Percentiles rank a stretch among this genome's conserved stretches.
These are phyloP conservation scores for Lasioglossum zephyrum DNA, from an alignment of 2,888 invertebrate species.

Conservation along the genomic window DNA sequence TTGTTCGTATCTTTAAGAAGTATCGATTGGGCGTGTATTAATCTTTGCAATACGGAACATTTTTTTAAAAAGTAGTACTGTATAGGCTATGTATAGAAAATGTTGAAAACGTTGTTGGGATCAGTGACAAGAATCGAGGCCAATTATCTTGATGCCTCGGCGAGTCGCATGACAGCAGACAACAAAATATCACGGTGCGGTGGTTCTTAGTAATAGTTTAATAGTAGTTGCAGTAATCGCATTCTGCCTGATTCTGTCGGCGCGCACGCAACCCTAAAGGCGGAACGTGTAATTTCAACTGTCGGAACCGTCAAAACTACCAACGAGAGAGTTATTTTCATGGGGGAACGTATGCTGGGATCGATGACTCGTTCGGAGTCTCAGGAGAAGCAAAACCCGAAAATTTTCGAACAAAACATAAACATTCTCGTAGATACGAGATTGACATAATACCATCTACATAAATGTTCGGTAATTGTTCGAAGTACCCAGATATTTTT, in stretches of 20 bases:
- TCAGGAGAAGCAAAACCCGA: neutral
- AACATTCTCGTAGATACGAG: too few species aligned
- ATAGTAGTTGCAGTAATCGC: constrained; percentile 51
- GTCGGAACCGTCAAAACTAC: constrained; percentile 59
- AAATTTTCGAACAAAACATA: neutral
- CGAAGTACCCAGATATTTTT: too few species aligned
- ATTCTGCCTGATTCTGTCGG: constrained; percentile 46
- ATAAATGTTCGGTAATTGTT: too few species aligned
- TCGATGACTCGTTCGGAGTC: neutral
- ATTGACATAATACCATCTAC: too few species aligned
- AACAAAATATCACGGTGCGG: constrained; percentile 26
- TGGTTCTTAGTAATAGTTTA: constrained; percentile 48
- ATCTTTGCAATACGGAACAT: too few species aligned
- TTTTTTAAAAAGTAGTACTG: too few species aligned
- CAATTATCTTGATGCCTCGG: constrained; percentile 33
- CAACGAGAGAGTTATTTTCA: constrained; percentile 28
- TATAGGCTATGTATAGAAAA: too few species aligned
- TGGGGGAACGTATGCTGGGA: neutral
- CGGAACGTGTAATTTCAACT: constrained; percentile 62
- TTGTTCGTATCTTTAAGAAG: neutral
- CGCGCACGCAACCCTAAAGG: constrained; percentile 55
- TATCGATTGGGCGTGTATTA: neutral
- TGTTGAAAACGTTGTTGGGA: neutral
- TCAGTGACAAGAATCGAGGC: constrained; percentile 10
- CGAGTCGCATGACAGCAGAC: constrained; percentile 28